A percentile compares a stretch with the other conserved stretches of the same genome.
Evolutionary conservation across 2,113 vertebrate genomes (phyloP).

Genomic region (Hippocampus comes): DNA sequence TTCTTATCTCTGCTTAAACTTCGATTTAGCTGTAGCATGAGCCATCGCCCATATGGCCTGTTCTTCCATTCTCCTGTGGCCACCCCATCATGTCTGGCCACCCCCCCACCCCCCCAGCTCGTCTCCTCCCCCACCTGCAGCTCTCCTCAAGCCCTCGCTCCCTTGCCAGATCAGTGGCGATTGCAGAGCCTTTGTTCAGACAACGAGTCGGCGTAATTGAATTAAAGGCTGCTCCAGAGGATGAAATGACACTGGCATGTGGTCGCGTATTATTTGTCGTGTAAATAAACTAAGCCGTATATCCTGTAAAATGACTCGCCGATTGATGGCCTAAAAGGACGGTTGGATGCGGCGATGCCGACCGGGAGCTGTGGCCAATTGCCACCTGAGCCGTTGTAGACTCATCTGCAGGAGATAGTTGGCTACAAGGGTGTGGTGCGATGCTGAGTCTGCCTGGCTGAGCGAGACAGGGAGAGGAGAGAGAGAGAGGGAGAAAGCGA

Average conservation of each 20-base stretch:
- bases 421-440: slow-evolving; percentile 75
- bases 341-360: slow-evolving; percentile 4
- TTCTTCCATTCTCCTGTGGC: background rate
- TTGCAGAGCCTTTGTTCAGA: slow-evolving; percentile 68
- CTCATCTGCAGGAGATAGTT: slow-evolving; percentile 69
- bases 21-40: slow-evolving; percentile 1
- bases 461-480: slow-evolving; percentile 21
- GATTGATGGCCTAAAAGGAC: slow-evolving; percentile 32
- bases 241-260: slow-evolving; percentile 46
- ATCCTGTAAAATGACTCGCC: slow-evolving; percentile 25
- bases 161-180: slow-evolving; percentile 46
- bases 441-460: slow-evolving; percentile 31
- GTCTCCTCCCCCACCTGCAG: slow-evolving; percentile 12
- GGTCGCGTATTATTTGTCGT: slow-evolving; percentile 41
- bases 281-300: slow-evolving; percentile 6
- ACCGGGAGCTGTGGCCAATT: slow-evolving; percentile 48
- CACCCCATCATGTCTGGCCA: background rate
- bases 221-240: slow-evolving; percentile 60
- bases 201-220: slow-evolving; percentile 55
- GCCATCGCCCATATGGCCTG: slow-evolving; percentile 14
- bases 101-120: background rate
- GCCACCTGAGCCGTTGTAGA: slow-evolving; percentile 63
- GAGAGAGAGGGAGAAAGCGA: slow-evolving; percentile 36
- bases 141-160: slow-evolving; percentile 8
- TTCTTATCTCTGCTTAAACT: background rate